Conservation (phyloP, 2,113 vertebrate species). For the Sylvietta virens region DNA sequence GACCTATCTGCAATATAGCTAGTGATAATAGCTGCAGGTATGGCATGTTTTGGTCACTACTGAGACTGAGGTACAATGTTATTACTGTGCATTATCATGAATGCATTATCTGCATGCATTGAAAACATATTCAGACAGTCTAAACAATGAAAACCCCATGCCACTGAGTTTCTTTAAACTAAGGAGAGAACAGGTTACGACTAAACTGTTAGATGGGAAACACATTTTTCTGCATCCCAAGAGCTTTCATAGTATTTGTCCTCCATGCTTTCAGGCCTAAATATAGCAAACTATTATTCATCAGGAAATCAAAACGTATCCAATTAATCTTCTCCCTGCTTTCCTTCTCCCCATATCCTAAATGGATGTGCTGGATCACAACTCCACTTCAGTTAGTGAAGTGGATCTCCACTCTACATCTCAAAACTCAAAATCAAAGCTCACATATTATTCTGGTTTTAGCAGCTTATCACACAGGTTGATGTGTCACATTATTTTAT, state of each 20-base stretch:
- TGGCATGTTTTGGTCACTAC: background rate
- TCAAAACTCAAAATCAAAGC: background rate
- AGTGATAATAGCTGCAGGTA: background rate
- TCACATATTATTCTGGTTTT: background rate
- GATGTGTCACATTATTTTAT: background rate
- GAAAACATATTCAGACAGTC: background rate
- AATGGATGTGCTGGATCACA: background rate
- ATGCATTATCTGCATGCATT: background rate
- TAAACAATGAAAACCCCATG: accelerated
- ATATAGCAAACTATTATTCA: background rate
- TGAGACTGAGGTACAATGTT: background rate
- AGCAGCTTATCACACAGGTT: background rate
- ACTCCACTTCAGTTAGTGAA: background rate
- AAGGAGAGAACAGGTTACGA: background rate
- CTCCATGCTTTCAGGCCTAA: background rate
- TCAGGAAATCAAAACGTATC: background rate
- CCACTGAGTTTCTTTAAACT: background rate
- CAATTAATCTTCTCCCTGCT: background rate
- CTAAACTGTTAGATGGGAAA: background rate
- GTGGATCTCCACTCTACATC: background rate
- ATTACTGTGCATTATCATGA: background rate
- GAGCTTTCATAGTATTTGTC: background rate
- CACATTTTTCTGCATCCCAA: background rate
- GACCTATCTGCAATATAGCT: background rate
- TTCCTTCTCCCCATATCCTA: background rate